Evolutionary conservation across 2,113 vertebrate species (phyloP).

Genomic region (Onychostoma macrolepis): DNA sequence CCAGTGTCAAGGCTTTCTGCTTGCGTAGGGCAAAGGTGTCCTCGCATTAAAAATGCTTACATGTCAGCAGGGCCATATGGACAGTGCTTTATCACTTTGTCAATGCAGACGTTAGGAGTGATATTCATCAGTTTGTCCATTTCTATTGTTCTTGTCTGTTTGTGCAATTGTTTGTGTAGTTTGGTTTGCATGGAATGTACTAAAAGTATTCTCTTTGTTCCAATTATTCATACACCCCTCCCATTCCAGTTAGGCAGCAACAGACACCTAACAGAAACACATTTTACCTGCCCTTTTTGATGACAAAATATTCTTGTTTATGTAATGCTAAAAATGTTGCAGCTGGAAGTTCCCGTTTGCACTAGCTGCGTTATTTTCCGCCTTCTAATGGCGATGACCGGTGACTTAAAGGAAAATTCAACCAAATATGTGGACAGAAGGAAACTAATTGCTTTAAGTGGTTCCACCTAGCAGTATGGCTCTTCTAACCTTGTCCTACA

Average conservation of each 20-base stretch:
- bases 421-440: slow-evolving; percentile 47
- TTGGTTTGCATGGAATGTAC: background rate
- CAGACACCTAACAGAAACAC: slow-evolving; percentile 2
- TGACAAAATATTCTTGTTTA: slow-evolving; percentile 21
- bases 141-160: slow-evolving; percentile 42
- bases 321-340: background rate
- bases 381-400: slow-evolving; percentile 8
- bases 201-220: slow-evolving; percentile 20
- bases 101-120: slow-evolving; percentile 50
- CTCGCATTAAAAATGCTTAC: slow-evolving; percentile 56
- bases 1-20: slow-evolving; percentile 52
- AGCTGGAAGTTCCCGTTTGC: background rate
- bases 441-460: slow-evolving; percentile 62
- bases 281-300: slow-evolving; percentile 19
- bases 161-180: slow-evolving; percentile 12
- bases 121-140: slow-evolving; percentile 54
- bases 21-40: slow-evolving; percentile 52
- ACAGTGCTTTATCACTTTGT: slow-evolving; percentile 58
- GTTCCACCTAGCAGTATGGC: slow-evolving; percentile 65
- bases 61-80: slow-evolving; percentile 55
- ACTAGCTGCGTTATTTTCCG: background rate
- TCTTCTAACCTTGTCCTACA: slow-evolving; percentile 72
- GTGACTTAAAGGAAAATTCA: slow-evolving; percentile 19
- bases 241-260: slow-evolving; percentile 28
- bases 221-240: slow-evolving; percentile 11